Base-by-base conservation (phyloP, 1,140 invertebrate species). In the Drosophila hydei region DNA sequence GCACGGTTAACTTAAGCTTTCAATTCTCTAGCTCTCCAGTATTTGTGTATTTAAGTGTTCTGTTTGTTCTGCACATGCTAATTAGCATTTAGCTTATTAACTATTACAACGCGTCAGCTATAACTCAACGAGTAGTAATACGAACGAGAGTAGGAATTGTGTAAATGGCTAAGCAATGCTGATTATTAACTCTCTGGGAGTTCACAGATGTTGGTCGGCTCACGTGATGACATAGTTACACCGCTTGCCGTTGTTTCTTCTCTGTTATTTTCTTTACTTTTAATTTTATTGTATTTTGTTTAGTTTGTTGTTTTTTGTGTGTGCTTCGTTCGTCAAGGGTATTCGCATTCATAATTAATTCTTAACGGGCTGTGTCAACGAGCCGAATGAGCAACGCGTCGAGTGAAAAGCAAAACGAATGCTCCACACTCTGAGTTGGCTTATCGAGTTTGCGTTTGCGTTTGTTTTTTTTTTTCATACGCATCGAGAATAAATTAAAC, bases 401-500 rank as follows among this genome's bases (percentile, higher is more conserved):
- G 23, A 56, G 55, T 40, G 43, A 56, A 77, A 63, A 61, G 45
- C 65, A 40, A 25, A 27, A 38, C 36, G 59, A 64, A 60, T 65
- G 40, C 18, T 14, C 55, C 11, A 48, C 27, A 33, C 23, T 23
- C 14, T 38, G 27, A n/a, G 5, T 30, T 16, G 6, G 11, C 30
- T 36, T 47, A 36, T 60, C 58, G 42, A 23, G 43, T 48, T 60
- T 72, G n/a, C n/a, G n/a, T n/a, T n/a, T 47, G 68, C 67, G 19
- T 27, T 50, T 42, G 60, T 40, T 33, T 16, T 6, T 27, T 50
- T 42, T 60, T 40, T 33, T 16, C 14, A 50, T 75, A 87, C 81
- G 81, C 81, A 87, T 62, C 14, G 71, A 75, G 83, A 81, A 87
- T 87, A 87, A 78, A 88, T 87, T 87, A 81, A 81, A 77, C 56